Base-by-base conservation (phyloP, 2,888 invertebrate species). In the Syrphus vitripennis region DNA sequence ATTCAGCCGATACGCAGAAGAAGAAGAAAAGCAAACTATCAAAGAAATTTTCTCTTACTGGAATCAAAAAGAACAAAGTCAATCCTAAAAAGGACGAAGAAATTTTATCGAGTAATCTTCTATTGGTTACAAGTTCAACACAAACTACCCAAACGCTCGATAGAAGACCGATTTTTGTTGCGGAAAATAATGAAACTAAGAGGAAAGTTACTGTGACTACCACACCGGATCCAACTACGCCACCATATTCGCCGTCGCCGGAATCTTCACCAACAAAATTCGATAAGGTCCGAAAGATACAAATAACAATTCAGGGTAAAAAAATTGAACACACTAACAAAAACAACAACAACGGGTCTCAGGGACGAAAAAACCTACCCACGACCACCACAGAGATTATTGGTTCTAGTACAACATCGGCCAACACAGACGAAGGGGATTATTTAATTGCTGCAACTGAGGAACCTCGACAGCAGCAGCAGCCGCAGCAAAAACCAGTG, bases 221-320 rank as follows among this genome's bases (percentile, higher is more conserved):
- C 12, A 55, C 78, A 12, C 9, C 81, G 24, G 57, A 59, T 7
- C 45, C 69, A 6, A 87, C 83, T 42, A 84, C 88, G 19, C 67
- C 83, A 21, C 65, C 88, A 16, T 37, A 48, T n/a, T 65, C 83
- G n/a, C 75, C 80, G 31, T 79, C 88, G 34, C 48, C 87, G 37
- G 81, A 87, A 29, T 86, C 86, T 3, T 86, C 86, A 42, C 86
- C 86, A 16, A 82, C 86, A 6, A 88, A 87, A 74, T 87, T 83
- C 74, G 88, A 89, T 69, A 87, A 87, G 78, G 87, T 89, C 10
- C 83, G 88, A 48, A 91, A 90, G 82, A 89, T 92, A 76, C 91
- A 92, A 89, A 92, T 92, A 88, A 92, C 91, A 61, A 91, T 91
- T 72, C 90, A 90, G 16, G 91, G 91, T 37, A 91, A 91, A 88